Evolutionary conservation across 1,140 invertebrate genomes (phyloP), one percentile per base, ranked within the genome.

Genomic region (Delia radicum): DNA sequence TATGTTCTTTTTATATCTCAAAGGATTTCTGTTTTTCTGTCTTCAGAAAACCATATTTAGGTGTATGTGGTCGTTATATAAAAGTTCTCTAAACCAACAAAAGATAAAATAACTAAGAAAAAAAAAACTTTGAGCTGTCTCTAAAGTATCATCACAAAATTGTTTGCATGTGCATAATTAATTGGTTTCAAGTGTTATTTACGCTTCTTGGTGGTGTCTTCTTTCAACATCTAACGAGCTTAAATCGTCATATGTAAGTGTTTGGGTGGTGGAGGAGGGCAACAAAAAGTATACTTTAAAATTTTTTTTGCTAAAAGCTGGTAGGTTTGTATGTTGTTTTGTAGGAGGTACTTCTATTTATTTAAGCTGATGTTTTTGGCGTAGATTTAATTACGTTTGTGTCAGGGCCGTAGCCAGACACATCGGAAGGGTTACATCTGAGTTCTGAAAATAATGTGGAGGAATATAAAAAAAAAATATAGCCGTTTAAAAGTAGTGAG

Each of bases 131-230:
- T 13, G 6, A 10, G 37, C 12, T 42, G 37, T 42, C 37, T 42
- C 37, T 42, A 42, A 42, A 42, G 37, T 42, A 42, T 42, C 37
- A 5, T 42, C 10, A 63, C 2, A 7, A 27, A 63, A 63, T 63
- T 27, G 61, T 27, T 63, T 26, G 26, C 61, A 63, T 63, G 61
- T 63, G 61, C 18, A 63, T 63, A 63, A 63, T 63, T 63, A 63
- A 63, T 63, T 63, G 61, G 61, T 63, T 63, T 63, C 61, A 63
- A 63, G 61, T 63, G 61, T 63, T 63, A 24, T 26, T 63, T 63
- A 12, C 55, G 55, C 55, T 61, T 61, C 2, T 61, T 21, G 37
- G 37, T 15, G 12, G 33, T 7, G 33, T 12, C 13, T 33, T 33
- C 33, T 10, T 2, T 33, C 13, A 33, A 33, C 33, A 33, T 12